Percentiles rank a stretch among this genome's conserved stretches.
phyloP scores from a whole-genome alignment of 2,113 vertebrate genomes.

The Recurvirostra avosetta region DNA sequence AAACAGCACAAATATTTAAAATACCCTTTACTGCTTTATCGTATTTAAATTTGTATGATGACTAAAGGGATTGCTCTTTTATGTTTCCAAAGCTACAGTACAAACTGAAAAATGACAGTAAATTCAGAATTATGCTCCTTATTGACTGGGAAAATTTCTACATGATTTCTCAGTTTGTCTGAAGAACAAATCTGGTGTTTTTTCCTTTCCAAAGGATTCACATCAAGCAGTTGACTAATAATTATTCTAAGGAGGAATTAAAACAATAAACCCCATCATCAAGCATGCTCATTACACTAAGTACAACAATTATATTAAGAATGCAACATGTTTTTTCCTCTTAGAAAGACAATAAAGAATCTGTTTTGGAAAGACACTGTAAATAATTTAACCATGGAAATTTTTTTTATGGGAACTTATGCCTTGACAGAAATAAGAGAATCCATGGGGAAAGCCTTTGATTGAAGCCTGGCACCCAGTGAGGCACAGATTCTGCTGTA shows the following conservation, averaged over 20 bases:
- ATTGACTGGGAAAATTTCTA: background rate
- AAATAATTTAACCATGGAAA: background rate
- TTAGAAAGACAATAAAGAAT: background rate
- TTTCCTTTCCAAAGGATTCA: background rate
- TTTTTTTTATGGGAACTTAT: background rate
- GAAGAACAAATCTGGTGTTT: background rate
- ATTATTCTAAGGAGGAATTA: background rate
- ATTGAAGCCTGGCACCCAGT: background rate
- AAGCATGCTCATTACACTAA: slow-evolving; percentile 3
- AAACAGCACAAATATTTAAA: background rate
- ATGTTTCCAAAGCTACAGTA: background rate
- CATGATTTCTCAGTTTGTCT: background rate
- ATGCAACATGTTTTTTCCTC: background rate
- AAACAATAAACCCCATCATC: background rate
- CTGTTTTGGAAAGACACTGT: background rate
- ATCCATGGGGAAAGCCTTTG: background rate
- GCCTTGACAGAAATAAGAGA: background rate
- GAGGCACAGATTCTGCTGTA: background rate
- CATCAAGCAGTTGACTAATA: background rate
- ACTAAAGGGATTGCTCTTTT: background rate
- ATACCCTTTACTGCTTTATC: background rate
- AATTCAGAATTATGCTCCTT: background rate
- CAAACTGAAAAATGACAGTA: background rate
- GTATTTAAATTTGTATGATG: background rate
- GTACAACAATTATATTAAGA: background rate